Base-by-base conservation (phyloP, 2,113 vertebrate species). In the Scophthalmus maximus region DNA sequence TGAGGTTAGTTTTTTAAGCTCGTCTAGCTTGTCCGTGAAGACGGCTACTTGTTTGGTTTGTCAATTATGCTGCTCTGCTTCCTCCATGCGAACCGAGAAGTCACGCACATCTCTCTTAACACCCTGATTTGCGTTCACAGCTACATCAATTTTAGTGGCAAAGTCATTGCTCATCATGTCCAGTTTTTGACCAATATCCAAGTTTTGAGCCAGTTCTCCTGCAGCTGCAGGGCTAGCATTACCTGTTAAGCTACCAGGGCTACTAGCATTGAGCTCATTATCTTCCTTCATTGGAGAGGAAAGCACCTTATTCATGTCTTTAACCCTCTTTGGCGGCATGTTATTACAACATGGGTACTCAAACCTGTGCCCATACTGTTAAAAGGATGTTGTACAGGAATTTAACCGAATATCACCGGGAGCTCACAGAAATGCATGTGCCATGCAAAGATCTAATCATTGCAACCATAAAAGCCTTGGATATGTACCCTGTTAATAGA, bases 21-120 rank as follows among this genome's bases (percentile, higher is more conserved):
- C 3, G n/a, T 42, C 57, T 1, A 55, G 25, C n/a, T 46, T 68
- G 8, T 56, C 6, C 22, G 25, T 55, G 4, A 59, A 34, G 36
- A 59, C 5, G 40, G 32, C 4, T 1, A 58, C 34, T 53, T 55
- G 20, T 18, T 42, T 17, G 18, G 15, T 15, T 42, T 17, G 40
- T 15, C 65, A 32, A 46, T 32, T 68, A 7, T 12, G n/a, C 36
- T 5, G 29, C 23, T 64, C 47, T 49, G 47, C 47, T 49, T 49
- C 47, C 23, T 49, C 47, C 47, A 49, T 49, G 22, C 47, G 22
- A 2, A n/a, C 44, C 44, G 8, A 20, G 44, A 46, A 46, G n/a
- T 46, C 44, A 6, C 20, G 44, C 44, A 20, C 44, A 8, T 46
- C 44, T 1, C 44, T 20, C n/a, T 46, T 46, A 46, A 46, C 44